Percentiles rank a stretch among this genome's conserved stretches.
Evolutionary conservation across 2,797 vertebrate genomes (phyloP).

Genomic region (Sebastes hopkinsi): DNA sequence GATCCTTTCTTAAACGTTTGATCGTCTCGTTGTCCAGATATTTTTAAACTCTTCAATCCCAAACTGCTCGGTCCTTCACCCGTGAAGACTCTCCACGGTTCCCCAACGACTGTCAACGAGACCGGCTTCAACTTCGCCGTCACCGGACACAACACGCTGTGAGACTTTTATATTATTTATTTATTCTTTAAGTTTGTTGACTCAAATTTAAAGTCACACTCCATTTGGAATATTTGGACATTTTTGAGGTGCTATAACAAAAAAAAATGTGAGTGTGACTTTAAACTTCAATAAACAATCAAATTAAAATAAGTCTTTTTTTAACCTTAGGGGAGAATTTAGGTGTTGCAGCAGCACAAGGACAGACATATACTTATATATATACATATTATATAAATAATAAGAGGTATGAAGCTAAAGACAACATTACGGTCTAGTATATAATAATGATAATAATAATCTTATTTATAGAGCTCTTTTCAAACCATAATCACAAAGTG

Average conservation of each 20-base stretch:
- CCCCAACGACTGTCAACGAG: conserved; percentile 50
- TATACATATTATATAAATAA: neutral
- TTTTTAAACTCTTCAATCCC: conserved; percentile 79
- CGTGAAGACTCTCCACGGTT: conserved; percentile 28
- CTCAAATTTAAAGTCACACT: neutral
- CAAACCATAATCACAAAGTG: no score
- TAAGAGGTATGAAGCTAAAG: neutral
- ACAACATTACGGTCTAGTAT: neutral
- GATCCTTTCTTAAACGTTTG: neutral
- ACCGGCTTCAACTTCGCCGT: conserved; percentile 79
- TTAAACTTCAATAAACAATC: neutral
- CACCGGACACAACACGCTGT: conserved; percentile 79
- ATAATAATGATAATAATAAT: no score
- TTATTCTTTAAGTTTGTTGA: neutral
- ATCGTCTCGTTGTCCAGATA: conserved; percentile 55
- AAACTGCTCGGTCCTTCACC: conserved; percentile 66
- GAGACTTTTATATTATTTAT: neutral
- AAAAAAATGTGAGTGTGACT: neutral
- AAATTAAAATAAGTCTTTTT: no score
- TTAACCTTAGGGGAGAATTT: no score
- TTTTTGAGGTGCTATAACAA: neutral
- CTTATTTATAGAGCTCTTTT: no score
- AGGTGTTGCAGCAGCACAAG: neutral
- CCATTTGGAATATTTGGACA: no score
- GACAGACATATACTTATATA: neutral